These are phyloP conservation scores for Drosophila rhopaloa DNA, from an alignment of 1,140 invertebrate genomes.

Conservation along the genomic window DNA sequence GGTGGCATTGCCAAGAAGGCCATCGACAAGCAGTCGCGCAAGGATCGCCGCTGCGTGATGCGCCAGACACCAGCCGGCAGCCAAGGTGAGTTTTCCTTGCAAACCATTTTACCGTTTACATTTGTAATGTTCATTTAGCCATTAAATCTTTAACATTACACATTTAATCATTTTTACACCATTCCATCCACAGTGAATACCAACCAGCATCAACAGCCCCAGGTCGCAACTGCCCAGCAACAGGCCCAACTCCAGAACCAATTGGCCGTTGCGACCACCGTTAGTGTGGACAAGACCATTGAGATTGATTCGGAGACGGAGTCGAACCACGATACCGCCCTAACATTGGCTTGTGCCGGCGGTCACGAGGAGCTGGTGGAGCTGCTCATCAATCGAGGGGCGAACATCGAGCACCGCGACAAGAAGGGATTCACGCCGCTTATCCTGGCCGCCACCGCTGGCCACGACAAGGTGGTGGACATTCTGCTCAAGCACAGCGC, in stretches of 20 bases:
- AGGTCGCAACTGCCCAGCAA: conserved; percentile 71
- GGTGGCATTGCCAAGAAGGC: conserved; percentile 85
- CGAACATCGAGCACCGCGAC: conserved; percentile 98
- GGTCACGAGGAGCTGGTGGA: conserved; percentile 98
- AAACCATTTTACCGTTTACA: not conserved
- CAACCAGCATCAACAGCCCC: conserved; percentile 73
- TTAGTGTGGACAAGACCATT: conserved; percentile 87
- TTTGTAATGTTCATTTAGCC: not conserved
- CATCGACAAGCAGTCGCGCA: conserved; percentile 82
- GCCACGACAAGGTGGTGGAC: conserved; percentile 98
- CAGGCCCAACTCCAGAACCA: conserved; percentile 84
- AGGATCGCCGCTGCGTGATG: conserved; percentile 75
- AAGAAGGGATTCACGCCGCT: conserved; percentile 99
- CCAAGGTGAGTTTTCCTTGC: conserved; percentile 66
- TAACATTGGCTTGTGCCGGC: conserved; percentile 98
- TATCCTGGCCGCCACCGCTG: conserved; percentile 98
- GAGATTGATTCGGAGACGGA: conserved; percentile 98
- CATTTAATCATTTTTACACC: not conserved
- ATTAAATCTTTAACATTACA: not conserved
- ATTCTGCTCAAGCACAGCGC: conserved; percentile 96
- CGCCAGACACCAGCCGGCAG: conserved; percentile 85
- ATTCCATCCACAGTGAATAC: conserved; percentile 45
- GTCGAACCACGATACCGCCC: conserved; percentile 98
- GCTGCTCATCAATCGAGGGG: conserved; percentile 94
- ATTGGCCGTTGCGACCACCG: conserved; percentile 83